Base-by-base conservation (phyloP, 2,113 vertebrate genomes). In the Dasyornis broadbenti region DNA sequence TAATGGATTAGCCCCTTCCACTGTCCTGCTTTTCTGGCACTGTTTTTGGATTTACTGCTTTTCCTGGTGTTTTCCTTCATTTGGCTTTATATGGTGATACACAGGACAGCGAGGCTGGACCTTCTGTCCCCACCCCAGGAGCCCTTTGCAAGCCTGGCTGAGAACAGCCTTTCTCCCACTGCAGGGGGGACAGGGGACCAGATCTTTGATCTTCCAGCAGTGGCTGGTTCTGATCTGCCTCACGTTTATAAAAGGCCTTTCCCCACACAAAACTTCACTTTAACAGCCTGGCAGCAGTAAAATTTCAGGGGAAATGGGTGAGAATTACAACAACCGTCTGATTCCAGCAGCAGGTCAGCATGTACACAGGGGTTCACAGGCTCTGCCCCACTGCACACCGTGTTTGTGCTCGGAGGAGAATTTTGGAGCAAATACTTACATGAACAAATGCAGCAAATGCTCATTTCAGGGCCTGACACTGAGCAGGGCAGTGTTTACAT, bases 281-380 rank as follows among this genome's bases (percentile, higher is more conserved):
- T 52, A 40, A 13, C n/a, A 44, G 13, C 7, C 1, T 49, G 17
- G 7, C 2, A 35, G 20, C 0, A 0, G 20, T 18, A n/a, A 87
- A 39, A 49, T 11, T 91, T 42, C 21, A 26, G 12, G 18, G 18
- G 3, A 78, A 57, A 50, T 4, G 13, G 23, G 33, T 66, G n/a
- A 26, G 23, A 64, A 73, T 49, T 73, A 5, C 47, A 71, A 35
- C 4, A 2, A 17, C 5, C 8, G 12, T 13, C 44, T 50, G 53
- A 57, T 61, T 77, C 52, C 37, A 80, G 80, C 21, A 75, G 47
- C 12, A 86, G 59, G 53, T 37, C 35, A 76, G 8, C 2, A 1
- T 6, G 15, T 13, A 30, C 30, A 1, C 4, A 27, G 15, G 6
- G 2, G 40, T 50, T 59, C 35, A 26, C 19, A 37, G 57, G 6